Conservation (phyloP, 2,888 invertebrate genomes). For the Villa cingulata region DNA sequence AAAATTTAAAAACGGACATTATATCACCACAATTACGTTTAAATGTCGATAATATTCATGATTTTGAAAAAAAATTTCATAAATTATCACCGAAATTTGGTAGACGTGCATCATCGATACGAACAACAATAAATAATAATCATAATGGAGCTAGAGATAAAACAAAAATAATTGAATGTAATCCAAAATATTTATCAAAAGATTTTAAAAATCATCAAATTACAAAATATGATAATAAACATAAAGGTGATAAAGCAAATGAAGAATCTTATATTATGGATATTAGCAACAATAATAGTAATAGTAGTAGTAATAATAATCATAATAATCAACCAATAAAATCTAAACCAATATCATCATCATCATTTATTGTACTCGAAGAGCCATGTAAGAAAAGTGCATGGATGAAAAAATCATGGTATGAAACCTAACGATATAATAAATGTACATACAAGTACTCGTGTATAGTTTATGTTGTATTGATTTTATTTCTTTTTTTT, state of each 20-base stretch:
- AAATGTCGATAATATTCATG: constrained; percentile 21
- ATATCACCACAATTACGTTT: constrained; percentile 9
- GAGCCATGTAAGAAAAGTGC: constrained; percentile 30
- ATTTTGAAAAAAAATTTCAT: constrained; percentile 17
- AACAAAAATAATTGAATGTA: constrained; percentile 28
- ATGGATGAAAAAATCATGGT: constrained; percentile 35
- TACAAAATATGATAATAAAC: constrained; percentile 6
- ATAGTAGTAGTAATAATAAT: constrained; percentile 18
- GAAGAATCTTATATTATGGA: neutral
- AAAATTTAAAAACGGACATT: constrained; percentile 16
- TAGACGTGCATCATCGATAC: constrained; percentile 27
- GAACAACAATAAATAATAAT: constrained; percentile 17
- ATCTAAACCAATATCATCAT: neutral
- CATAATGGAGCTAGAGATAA: constrained; percentile 25
- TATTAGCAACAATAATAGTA: neutral
- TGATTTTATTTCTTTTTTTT: too few relatives aligned
- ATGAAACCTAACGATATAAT: constrained; percentile 23
- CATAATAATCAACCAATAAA: neutral
- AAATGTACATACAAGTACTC: too few relatives aligned
- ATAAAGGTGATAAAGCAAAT: neutral
- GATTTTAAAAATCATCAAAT: constrained; percentile 15
- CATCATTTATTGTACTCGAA: constrained; percentile 32
- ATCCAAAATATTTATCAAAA: constrained; percentile 24
- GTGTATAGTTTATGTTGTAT: too few relatives aligned
- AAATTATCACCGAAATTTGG: constrained; percentile 29